Evolutionary conservation across 2,113 vertebrate species (phyloP).

Genomic region (Ceratotherium simum): DNA sequence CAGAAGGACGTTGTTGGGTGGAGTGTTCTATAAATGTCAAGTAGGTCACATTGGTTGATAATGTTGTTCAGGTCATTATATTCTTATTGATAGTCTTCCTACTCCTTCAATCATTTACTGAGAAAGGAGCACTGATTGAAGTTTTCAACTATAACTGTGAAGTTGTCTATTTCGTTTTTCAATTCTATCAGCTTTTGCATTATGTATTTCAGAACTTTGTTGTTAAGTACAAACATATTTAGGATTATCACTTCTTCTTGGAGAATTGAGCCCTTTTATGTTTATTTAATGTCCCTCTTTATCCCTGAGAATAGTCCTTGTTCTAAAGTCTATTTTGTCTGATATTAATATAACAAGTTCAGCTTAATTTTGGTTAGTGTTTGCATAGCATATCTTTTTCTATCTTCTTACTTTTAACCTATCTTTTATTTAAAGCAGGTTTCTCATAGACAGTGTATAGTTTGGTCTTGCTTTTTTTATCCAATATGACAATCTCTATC

Average conservation of each 20-base stretch:
- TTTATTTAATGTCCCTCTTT: constrained; percentile 17
- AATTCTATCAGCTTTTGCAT: neutral
- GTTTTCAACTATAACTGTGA: neutral
- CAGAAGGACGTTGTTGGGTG: neutral
- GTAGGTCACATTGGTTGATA: neutral
- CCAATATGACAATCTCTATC: constrained; percentile 11
- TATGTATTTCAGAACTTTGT: neutral
- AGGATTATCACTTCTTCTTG: constrained; percentile 10
- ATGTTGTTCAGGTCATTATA: neutral
- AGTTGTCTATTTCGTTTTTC: neutral
- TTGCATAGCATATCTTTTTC: neutral
- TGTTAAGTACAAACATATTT: neutral
- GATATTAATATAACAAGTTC: neutral
- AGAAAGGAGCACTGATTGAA: neutral
- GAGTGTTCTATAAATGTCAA: neutral
- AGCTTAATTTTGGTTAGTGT: neutral
- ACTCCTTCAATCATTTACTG: neutral
- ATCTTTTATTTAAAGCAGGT: neutral
- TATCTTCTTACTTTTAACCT: neutral
- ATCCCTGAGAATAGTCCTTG: neutral
- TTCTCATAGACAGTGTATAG: neutral
- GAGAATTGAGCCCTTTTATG: neutral
- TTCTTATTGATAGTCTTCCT: neutral
- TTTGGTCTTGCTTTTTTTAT: neutral
- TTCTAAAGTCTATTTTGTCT: constrained; percentile 8